Percentiles rank a stretch among this genome's conserved stretches.
Conservation (phyloP, 1,140 invertebrate species). For the Tetramorium alpestre region DNA sequence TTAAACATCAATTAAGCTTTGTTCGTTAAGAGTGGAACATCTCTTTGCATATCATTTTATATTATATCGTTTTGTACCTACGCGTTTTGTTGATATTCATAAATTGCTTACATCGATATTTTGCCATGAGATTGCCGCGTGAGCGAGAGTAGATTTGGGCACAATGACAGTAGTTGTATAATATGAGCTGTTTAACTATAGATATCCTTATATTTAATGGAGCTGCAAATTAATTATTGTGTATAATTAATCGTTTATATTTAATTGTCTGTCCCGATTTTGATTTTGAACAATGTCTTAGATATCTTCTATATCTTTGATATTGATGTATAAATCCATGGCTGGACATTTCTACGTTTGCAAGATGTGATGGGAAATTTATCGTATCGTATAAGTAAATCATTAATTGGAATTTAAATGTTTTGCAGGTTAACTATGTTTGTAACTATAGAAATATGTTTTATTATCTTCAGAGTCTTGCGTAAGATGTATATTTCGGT, state of each 20-base stretch:
- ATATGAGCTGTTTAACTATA: constrained; percentile 76
- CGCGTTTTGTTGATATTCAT: constrained; percentile 10
- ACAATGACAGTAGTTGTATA: constrained; percentile 74
- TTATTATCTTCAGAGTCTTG: constrained; percentile 67
- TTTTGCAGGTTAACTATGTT: constrained; percentile 18
- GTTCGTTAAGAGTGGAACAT: background rate
- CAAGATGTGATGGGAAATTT: background rate
- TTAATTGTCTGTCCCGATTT: constrained; percentile 51
- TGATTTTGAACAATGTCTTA: constrained; percentile 27
- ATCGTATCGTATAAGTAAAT: background rate
- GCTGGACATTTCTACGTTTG: constrained; percentile 65
- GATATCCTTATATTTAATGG: constrained; percentile 73
- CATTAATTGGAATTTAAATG: constrained; percentile 36
- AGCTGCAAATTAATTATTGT: constrained; percentile 74
- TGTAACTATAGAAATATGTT: constrained; percentile 47
- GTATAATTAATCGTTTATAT: constrained; percentile 71
- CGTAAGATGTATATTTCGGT: constrained; percentile 74
- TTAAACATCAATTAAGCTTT: constrained; percentile 7
- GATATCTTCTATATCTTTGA: constrained; percentile 58
- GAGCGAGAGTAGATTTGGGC: constrained; percentile 70
- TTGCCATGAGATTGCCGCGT: constrained; percentile 58
- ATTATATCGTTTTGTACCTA: constrained; percentile 11
- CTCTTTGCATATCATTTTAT: constrained; percentile 13
- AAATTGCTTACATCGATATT: constrained; percentile 45
- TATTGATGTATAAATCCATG: constrained; percentile 74